Base-by-base conservation (phyloP, 2,888 invertebrate genomes). In the Pachycephus smyrnensis region DNA sequence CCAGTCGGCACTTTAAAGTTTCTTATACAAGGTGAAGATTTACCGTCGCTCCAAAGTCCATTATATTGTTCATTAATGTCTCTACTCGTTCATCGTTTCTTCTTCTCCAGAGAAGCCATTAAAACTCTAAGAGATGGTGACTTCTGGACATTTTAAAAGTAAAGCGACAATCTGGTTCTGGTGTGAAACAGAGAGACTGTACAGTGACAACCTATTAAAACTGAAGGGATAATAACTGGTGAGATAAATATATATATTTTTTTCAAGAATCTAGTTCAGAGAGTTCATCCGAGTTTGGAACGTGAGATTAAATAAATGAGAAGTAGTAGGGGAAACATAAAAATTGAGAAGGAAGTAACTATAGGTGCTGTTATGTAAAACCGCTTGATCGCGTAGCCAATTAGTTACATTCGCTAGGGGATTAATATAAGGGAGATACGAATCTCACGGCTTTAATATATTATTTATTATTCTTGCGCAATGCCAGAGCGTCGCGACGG, bases 61-160 rank as follows among this genome's bases (percentile, higher is more conserved):
- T 82, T 84, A 82, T 80, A 80, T 82, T 76, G 80, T 81, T 83
- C 78, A 81, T 84, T 81, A 83, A 83, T 82, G 80, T 82, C 81
- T 77, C 78, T 80, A 79, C 76, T 81, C 73, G 73, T 79, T 79
- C 73, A 75, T 40, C 36, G 30, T 55, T 37, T 69, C 69, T 55
- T 55, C 23, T 55, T 23, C 55, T 55, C 9, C 23, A 55, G 69
- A 33, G 37, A 36, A 75, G 37, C 23, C 71, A 69, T 32, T 69
- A n/a, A 15, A 40, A 75, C 76, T 37, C 81, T 80, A 76, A 81
- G 73, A 23, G 15, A 9, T 6, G 6, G 55, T 55, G 9, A 15
- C 55, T 55, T 1, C 55, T 55, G 55, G 9, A 9, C 55, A 55
- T 6, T 55, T 55, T 23, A 55, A 55, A 55, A 55, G 55, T 55